These are phyloP conservation scores for Catharus bicknelli DNA, from an alignment of 2,113 vertebrate species.

Conservation along the genomic window DNA sequence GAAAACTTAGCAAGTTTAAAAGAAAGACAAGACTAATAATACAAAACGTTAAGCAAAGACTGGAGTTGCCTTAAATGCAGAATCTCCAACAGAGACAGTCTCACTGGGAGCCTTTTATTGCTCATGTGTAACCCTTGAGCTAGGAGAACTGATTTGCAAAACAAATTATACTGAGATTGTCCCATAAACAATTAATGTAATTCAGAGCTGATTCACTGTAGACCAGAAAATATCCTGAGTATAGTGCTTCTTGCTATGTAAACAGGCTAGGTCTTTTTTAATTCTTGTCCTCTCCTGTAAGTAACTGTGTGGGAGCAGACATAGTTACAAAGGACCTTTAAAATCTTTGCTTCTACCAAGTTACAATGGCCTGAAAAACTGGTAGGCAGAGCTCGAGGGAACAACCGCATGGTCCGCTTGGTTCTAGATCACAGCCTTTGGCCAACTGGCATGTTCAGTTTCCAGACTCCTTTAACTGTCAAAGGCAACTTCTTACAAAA, in stretches of 20 bases:
- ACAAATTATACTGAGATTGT: not conserved
- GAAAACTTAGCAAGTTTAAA: not conserved
- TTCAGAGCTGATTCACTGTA: not conserved
- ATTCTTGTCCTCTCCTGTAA: not conserved
- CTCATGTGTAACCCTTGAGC: not conserved
- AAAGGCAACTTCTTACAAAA: not conserved
- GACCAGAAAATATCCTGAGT: not conserved
- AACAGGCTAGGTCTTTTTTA: not conserved
- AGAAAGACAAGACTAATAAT: not conserved
- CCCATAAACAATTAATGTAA: not conserved
- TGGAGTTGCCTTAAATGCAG: not conserved
- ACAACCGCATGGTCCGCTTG: not conserved
- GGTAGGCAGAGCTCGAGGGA: not conserved
- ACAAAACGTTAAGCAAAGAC: not conserved
- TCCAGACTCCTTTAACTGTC: not conserved
- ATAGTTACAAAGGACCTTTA: not conserved
- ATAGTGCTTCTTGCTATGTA: not conserved
- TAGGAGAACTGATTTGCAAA: conserved; percentile 33
- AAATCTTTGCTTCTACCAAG: not conserved
- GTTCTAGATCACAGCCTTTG: not conserved
- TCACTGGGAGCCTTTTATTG: not conserved
- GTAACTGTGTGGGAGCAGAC: not conserved
- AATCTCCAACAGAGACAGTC: not conserved
- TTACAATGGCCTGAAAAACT: not conserved
- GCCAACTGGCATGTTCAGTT: not conserved